Evolutionary conservation across 2,113 vertebrate species (phyloP).

Genomic region (Scalopus aquaticus): DNA sequence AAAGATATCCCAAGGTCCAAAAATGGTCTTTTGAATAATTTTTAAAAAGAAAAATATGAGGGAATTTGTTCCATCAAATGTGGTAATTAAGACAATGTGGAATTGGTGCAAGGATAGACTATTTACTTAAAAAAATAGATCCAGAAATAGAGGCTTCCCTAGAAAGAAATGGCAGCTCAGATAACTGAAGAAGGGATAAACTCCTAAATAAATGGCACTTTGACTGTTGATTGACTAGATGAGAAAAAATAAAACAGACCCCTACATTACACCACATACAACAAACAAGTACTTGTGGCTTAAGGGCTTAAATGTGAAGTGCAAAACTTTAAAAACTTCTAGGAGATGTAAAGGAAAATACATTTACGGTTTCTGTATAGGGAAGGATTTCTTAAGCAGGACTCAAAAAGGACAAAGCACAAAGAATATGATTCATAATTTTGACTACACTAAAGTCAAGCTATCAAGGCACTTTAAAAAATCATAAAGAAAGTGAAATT

Average conservation of each 20-base stretch:
- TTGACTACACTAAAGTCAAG: slow-evolving; percentile 17
- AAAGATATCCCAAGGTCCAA: background rate
- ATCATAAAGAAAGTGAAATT: background rate
- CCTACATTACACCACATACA: background rate
- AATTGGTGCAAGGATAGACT: background rate
- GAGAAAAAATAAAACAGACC: background rate
- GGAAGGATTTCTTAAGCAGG: background rate
- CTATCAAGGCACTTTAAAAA: background rate
- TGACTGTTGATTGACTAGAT: background rate
- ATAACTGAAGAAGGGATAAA: background rate
- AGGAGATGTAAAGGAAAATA: background rate
- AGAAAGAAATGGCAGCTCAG: background rate
- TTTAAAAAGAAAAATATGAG: background rate
- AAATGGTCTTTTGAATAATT: background rate
- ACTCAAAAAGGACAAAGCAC: background rate
- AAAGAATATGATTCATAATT: slow-evolving; percentile 3
- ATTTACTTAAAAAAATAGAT: no score
- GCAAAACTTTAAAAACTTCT: background rate
- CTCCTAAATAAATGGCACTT: background rate
- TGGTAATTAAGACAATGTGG: background rate
- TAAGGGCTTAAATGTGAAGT: background rate
- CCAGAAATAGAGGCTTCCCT: background rate
- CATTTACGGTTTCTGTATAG: background rate
- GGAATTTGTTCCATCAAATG: background rate
- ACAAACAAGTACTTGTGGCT: background rate